Evolutionary conservation across 2,888 invertebrate species (phyloP), one percentile per base, ranked within the genome.

Genomic region (Eupithecia subfuscata): DNA sequence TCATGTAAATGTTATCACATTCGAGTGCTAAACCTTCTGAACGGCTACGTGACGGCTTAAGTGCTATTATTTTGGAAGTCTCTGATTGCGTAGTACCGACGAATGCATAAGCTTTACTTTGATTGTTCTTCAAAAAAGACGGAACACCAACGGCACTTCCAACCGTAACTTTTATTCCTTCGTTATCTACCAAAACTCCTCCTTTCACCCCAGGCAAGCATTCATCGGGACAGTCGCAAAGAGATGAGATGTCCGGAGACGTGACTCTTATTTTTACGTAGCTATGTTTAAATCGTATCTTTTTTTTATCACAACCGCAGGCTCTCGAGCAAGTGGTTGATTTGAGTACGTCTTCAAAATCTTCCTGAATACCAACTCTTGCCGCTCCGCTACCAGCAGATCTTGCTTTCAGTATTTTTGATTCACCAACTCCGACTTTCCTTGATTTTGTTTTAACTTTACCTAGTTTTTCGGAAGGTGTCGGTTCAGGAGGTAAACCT

Each of bases 201-300:
- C 87, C 84, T 80, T 88, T 89, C 2, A 91, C 88, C 1, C 89
- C 87, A 43, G 91, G 90, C 40, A 91, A 34, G 78, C 92, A 92
- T 82, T 91, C 91, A 5, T 90, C 83, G 22, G 91, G 91, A 77
- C 91, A 91, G 6, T 89, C 85, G 67, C 91, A 91, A 25, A 91
- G 74, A 0, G 90, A 89, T 6, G 91, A 90, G 81, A 91, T 88
- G 71, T 92, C 91, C 14, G 92, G 92, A 22, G 91, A 91, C 11
- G 91, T 91, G 0, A 92, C 91, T 83, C 86, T 85, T 76, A 92
- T 92, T 83, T 91, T 91, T 0, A 92, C 87, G 56, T 91, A 92
- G 79, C 92, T 92, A 56, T 92, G 90, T 80, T 91, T 92, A 80
- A 92, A 92, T 84, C 87, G 85, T 65, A 92, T 91, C 87, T 91